Evolutionary conservation across 2,888 invertebrate genomes (phyloP).

Genomic region (Meteorus colon): DNA sequence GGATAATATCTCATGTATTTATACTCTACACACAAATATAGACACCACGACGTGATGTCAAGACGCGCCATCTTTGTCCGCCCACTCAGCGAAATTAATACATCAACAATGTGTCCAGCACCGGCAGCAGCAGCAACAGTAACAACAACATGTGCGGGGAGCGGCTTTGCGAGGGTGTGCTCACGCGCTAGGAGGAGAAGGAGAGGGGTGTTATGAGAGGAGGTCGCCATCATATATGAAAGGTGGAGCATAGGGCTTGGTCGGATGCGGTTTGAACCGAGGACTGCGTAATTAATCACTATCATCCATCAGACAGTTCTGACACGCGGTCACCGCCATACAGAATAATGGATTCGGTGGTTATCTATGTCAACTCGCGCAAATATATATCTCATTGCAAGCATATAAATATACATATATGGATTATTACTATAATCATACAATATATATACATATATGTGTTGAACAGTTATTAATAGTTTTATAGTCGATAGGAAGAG

Average conservation of each 20-base stretch:
- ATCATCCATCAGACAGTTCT: conserved; percentile 66
- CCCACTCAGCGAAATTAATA: conserved; percentile 54
- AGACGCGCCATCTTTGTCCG: conserved; percentile 40
- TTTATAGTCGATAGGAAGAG: no score
- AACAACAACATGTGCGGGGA: conserved; percentile 2
- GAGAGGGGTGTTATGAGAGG: conserved; percentile 5
- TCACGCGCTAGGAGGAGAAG: background rate
- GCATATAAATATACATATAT: background rate
- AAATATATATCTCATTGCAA: background rate
- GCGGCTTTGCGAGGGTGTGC: conserved; percentile 31
- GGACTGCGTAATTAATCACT: conserved; percentile 70
- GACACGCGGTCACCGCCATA: conserved; percentile 62
- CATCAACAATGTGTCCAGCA: conserved; percentile 39
- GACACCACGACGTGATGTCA: background rate
- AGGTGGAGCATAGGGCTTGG: conserved; percentile 32
- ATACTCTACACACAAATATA: background rate
- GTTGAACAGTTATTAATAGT: background rate
- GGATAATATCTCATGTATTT: background rate
- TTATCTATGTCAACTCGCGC: background rate
- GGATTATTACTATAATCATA: background rate
- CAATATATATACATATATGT: background rate
- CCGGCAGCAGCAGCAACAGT: background rate
- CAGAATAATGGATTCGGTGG: conserved; percentile 58
- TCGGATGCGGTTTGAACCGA: conserved; percentile 43
- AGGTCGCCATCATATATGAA: conserved; percentile 23